Conservation (phyloP, 2,113 vertebrate species). For the Loxodonta africana region DNA sequence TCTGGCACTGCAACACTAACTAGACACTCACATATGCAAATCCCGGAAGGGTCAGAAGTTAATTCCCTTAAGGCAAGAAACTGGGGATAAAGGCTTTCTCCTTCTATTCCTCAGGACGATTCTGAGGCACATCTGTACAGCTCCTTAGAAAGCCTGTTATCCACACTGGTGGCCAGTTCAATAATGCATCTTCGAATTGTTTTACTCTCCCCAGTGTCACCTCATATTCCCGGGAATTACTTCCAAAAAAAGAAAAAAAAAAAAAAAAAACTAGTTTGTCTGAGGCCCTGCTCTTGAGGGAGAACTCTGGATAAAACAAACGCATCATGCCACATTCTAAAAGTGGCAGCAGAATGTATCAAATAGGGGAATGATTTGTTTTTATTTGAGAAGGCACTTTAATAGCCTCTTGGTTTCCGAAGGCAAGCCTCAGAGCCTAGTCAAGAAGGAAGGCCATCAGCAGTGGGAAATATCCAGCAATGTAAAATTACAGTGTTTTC, state of each 20-base stretch:
- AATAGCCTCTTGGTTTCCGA: neutral
- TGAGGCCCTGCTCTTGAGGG: neutral
- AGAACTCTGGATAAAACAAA: slow-evolving; percentile 6
- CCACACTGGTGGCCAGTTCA: neutral
- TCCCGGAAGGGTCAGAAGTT: neutral
- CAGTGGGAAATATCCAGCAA: neutral
- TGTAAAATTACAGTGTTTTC: neutral
- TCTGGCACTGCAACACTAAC: neutral
- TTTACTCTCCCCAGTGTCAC: neutral
- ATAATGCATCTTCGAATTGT: neutral
- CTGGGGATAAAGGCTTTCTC: neutral
- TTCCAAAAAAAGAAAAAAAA: neutral
- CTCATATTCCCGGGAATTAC: neutral
- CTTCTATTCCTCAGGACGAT: neutral
- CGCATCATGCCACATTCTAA: neutral
- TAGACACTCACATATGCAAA: neutral
- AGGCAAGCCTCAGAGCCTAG: neutral
- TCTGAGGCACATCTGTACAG: neutral
- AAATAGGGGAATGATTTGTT: neutral
- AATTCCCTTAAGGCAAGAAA: neutral
- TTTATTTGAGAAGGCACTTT: slow-evolving; percentile 9
- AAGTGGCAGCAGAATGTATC: neutral
- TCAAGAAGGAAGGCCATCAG: neutral
- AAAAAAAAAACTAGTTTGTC: neutral
- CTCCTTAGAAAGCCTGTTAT: neutral